These are phyloP conservation scores for Dufourea novaeangliae DNA, from an alignment of 1,140 invertebrate genomes.

Conservation along the genomic window DNA sequence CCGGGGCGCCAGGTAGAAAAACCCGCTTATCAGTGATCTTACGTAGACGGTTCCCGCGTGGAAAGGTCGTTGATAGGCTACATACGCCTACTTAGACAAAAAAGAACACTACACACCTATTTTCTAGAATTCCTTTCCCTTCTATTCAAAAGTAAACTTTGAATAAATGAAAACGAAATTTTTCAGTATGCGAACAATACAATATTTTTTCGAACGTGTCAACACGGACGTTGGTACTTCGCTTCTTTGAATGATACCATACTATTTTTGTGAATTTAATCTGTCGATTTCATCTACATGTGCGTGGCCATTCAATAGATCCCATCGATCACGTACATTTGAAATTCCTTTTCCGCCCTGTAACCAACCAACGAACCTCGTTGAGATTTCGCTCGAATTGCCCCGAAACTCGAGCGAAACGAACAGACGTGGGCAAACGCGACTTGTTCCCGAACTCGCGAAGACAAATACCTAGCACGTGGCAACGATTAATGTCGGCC, in stretches of 20 bases:
- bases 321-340: neutral
- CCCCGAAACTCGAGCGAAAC: neutral
- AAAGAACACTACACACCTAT: no score
- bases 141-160: no score
- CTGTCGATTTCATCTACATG: neutral
- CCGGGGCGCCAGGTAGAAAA: slow-evolving; percentile 25
- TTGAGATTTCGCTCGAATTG: slow-evolving; percentile 18
- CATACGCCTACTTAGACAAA: neutral
- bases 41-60: slow-evolving; percentile 20
- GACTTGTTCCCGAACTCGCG: slow-evolving; percentile 12
- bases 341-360: slow-evolving; percentile 1
- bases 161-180: no score
- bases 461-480: slow-evolving; percentile 56
- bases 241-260: neutral
- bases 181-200: no score
- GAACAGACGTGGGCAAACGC: neutral
- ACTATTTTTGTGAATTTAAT: neutral
- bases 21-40: slow-evolving; percentile 26
- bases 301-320: neutral
- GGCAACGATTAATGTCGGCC: slow-evolving; percentile 51
- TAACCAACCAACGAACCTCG: neutral
- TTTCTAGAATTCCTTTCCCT: neutral
- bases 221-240: no score
- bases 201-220: no score
- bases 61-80: neutral